These are phyloP conservation scores for Lacerta agilis DNA, from an alignment of 2,797 vertebrate genomes.

Conservation along the genomic window DNA sequence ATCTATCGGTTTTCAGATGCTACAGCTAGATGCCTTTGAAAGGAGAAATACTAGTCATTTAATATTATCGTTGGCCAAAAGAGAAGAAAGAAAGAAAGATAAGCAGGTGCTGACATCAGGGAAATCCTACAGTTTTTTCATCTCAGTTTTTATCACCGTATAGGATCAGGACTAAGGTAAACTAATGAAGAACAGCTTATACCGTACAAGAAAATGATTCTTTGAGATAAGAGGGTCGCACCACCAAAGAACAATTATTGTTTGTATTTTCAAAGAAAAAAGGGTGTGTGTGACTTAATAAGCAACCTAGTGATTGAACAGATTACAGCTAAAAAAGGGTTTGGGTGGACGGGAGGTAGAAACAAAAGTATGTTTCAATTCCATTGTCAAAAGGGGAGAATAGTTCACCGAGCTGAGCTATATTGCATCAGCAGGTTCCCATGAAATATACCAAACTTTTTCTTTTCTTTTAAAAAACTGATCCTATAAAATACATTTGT, in stretches of 20 bases:
- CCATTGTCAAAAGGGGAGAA: neutral
- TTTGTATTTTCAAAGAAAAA: neutral
- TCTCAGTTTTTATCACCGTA: neutral
- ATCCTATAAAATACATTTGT: neutral
- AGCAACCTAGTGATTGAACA: neutral
- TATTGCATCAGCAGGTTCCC: neutral
- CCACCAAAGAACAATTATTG: neutral
- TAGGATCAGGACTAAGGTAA: neutral
- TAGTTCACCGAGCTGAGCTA: neutral
- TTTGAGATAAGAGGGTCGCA: neutral
- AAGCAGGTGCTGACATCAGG: neutral
- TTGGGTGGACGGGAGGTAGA: neutral
- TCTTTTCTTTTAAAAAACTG: neutral
- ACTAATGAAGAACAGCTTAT: conserved; percentile 7
- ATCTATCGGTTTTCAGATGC: neutral
- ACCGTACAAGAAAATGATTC: neutral
- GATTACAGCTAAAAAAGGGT: neutral
- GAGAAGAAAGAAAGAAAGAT: neutral
- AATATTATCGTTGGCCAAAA: neutral
- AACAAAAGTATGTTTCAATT: neutral
- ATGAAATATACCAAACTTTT: neutral
- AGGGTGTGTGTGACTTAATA: neutral
- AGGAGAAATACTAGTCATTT: neutral
- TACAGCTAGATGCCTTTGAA: conserved; percentile 8
- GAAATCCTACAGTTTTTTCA: conserved; percentile 14